phyloP scores from a whole-genome alignment of 1,140 invertebrate genomes.

The Telenomus remus region DNA sequence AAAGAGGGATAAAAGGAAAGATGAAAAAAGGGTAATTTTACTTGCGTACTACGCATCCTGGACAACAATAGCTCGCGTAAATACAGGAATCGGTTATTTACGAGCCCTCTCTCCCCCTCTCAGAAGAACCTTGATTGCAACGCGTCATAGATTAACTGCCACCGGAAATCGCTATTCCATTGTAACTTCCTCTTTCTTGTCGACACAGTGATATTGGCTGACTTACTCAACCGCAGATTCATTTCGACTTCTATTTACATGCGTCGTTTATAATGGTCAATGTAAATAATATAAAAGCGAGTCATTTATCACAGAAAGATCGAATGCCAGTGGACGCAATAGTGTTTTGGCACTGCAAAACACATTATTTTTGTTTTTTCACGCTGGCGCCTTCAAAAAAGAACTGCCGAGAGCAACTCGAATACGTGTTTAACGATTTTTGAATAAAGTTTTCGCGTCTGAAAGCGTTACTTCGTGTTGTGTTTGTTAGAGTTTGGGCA shows the following conservation, averaged over 20 bases:
- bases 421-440: too few species aligned
- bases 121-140: slow-evolving; percentile 64
- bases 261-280: slow-evolving; percentile 46
- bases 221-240: slow-evolving; percentile 54
- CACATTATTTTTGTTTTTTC: slow-evolving; percentile 18
- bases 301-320: slow-evolving; percentile 32
- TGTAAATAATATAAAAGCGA: slow-evolving; percentile 48
- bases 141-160: slow-evolving; percentile 65
- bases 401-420: neutral
- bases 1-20: too few species aligned
- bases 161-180: slow-evolving; percentile 59
- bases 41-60: slow-evolving; percentile 35
- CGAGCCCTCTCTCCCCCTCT: slow-evolving; percentile 46
- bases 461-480: too few species aligned
- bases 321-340: slow-evolving; percentile 16
- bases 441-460: too few species aligned
- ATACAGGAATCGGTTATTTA: slow-evolving; percentile 64
- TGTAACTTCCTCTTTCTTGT: slow-evolving; percentile 59
- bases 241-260: slow-evolving; percentile 55
- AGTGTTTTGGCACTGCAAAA: slow-evolving; percentile 8
- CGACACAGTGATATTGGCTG: slow-evolving; percentile 57
- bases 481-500: too few species aligned
- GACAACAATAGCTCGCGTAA: slow-evolving; percentile 46
- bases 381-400: neutral
- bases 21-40: slow-evolving; percentile 45